Evolutionary conservation across 2,113 vertebrate genomes (phyloP), one percentile per base, ranked within the genome.

Genomic region (Esox niger): DNA sequence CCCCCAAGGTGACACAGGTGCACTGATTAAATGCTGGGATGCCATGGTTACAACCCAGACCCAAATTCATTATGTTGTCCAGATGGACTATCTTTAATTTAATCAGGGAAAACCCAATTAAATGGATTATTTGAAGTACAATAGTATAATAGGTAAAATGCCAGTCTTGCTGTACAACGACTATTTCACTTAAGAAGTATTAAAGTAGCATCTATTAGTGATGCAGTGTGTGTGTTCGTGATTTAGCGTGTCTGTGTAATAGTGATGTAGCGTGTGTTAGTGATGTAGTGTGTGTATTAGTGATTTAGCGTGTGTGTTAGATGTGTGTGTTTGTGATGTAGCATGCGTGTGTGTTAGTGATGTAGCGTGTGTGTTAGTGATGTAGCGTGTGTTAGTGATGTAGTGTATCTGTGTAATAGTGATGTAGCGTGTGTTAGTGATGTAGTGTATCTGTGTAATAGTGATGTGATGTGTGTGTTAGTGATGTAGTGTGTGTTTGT

Each of bases 371-470:
- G 46, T 32, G 49, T 32, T n/a, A n/a, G n/a, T n/a, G n/a, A n/a
- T n/a, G n/a, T n/a, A n/a, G n/a, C n/a, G 46, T 32, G 64, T 66
- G 64, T 33, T 46, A 7, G 30, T 64, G 47, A 27, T 8, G 30
- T 43, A 31, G 27, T 52, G 63, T 52, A 49, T 25, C n/a, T 23
- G 25, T 54, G n/a, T n/a, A n/a, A n/a, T n/a, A n/a, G n/a, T n/a
- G n/a, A n/a, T n/a, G n/a, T n/a, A n/a, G n/a, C n/a, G 46, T 54
- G 64, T 55, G 64, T 66, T 46, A 17, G 30, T 32, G 47, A 55
- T 46, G 23, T 0, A 21, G 47, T 33, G 64, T 66, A 49, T 54
- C 29, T 27, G 13, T 52, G 26, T 21, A n/a, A n/a, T 17, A 27
- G 62, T 62, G 30, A 17, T 30, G 64, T 30, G 21, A 21, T 55